Evolutionary conservation across 2,113 vertebrate species (phyloP), one percentile per base, ranked within the genome.

Genomic region (Pao palembangensis): DNA sequence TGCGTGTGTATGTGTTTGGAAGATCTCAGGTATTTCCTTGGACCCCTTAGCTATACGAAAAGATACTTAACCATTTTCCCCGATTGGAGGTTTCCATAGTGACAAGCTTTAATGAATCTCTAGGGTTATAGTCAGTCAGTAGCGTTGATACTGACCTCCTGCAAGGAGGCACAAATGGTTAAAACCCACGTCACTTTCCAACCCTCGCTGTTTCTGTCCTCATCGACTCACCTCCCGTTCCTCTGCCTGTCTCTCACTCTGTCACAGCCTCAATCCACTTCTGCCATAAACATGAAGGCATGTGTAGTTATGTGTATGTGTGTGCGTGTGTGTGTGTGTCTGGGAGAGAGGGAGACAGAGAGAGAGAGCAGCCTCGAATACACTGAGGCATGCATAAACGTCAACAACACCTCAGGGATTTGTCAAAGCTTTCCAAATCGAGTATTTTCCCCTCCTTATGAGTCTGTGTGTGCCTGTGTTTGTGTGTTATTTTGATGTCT

Each of bases 51-150:
- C 48, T 75, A 66, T 56, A 18, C 65, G 67, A 74, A 80, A 81
- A 71, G 73, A 76, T 70, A 67, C 70, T 69, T 86, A 90, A 92
- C 89, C 89, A 91, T 92, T 91, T 91, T 91, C 88, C 88, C 90
- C 82, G 76, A 85, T 83, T 87, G 85, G 84, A 70, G 0, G 94
- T 96, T 94, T 91, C 93, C 88, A 94, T 94, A 91, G 93, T 83
- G 91, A 93, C 78, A 75, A 88, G 89, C 87, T 81, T 90, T 95
- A 94, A 95, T 94, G 92, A 93, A 94, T 94, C 94, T 93, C 93
- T 90, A 90, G 94, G 92, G 94, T 93, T 94, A 91, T 92, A 91
- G 92, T 83, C 78, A 76, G 86, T 88, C 88, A 84, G 78, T 79
- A 74, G 73, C 57, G 76, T 85, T 79, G 80, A 75, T 92, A 91